Evolutionary conservation across 2,113 vertebrate species (phyloP).

Genomic region (Girardinichthys multiradiatus): DNA sequence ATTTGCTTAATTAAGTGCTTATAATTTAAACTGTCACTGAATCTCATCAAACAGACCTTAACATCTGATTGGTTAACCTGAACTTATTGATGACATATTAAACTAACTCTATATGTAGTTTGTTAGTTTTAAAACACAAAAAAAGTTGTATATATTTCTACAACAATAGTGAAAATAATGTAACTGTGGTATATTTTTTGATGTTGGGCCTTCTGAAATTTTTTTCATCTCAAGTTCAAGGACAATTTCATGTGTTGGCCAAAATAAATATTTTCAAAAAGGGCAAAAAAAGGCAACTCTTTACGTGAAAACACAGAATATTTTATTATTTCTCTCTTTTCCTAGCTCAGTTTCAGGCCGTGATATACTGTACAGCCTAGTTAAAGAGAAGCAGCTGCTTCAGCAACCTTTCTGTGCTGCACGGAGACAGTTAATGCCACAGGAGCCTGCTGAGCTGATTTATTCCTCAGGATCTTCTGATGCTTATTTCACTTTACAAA

Average conservation of each 20-base stretch:
- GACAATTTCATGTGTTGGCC: background rate
- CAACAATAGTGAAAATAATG: background rate
- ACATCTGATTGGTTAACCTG: background rate
- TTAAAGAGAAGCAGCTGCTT: slow-evolving; percentile 23
- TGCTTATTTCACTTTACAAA: slow-evolving; percentile 29
- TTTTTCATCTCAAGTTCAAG: no score
- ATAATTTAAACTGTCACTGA: background rate
- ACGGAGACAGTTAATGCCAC: slow-evolving; percentile 16
- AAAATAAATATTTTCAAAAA: background rate
- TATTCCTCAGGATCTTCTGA: slow-evolving; percentile 29
- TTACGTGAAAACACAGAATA: background rate
- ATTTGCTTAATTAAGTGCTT: background rate
- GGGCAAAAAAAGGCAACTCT: background rate
- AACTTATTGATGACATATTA: no score
- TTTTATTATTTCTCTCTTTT: slow-evolving; percentile 4
- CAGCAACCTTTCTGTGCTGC: slow-evolving; percentile 17
- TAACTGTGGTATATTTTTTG: background rate
- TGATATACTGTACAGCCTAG: slow-evolving; percentile 10
- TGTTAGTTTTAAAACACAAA: no score
- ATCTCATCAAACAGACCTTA: background rate
- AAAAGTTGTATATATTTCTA: background rate
- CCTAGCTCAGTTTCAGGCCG: background rate
- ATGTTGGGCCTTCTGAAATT: background rate
- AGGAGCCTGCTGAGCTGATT: slow-evolving; percentile 17
- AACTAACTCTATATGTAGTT: background rate